Conservation (phyloP, 1,140 invertebrate species). For the Antheraea pernyi region DNA sequence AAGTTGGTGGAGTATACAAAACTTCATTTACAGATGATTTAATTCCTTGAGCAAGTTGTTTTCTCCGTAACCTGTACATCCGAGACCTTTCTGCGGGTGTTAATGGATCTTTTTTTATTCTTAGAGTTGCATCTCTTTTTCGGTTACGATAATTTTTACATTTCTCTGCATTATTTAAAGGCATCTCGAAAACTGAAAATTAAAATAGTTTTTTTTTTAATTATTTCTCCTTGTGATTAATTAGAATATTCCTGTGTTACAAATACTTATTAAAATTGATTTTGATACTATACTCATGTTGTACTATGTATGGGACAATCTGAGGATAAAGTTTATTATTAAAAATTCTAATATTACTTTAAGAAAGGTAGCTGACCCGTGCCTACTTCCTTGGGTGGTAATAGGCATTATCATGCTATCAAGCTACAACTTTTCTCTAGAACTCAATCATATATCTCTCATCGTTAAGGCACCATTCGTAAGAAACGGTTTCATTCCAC, state of each 20-base stretch:
- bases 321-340: neutral
- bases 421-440: too few species aligned
- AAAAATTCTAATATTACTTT: constrained; percentile 4
- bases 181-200: constrained; percentile 29
- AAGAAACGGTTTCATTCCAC: too few species aligned
- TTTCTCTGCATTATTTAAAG: constrained; percentile 28
- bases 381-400: too few species aligned
- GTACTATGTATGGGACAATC: constrained; percentile 2
- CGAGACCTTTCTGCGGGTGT: constrained; percentile 30
- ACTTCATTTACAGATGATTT: constrained; percentile 25
- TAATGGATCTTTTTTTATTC: constrained; percentile 25
- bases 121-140: constrained; percentile 24
- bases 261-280: constrained; percentile 7
- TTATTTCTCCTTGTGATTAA: constrained; percentile 17
- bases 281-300: neutral
- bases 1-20: constrained; percentile 28
- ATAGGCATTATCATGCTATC: too few species aligned
- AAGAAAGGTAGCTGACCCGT: neutral
- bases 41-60: constrained; percentile 27
- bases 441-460: too few species aligned
- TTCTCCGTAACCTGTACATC: constrained; percentile 29
- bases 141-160: too few species aligned
- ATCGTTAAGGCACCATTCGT: too few species aligned
- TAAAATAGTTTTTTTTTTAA: constrained; percentile 15
- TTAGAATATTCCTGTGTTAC: constrained; percentile 15